phyloP scores from a whole-genome alignment of 2,113 vertebrate species.

The Ctenomys sociabilis region DNA sequence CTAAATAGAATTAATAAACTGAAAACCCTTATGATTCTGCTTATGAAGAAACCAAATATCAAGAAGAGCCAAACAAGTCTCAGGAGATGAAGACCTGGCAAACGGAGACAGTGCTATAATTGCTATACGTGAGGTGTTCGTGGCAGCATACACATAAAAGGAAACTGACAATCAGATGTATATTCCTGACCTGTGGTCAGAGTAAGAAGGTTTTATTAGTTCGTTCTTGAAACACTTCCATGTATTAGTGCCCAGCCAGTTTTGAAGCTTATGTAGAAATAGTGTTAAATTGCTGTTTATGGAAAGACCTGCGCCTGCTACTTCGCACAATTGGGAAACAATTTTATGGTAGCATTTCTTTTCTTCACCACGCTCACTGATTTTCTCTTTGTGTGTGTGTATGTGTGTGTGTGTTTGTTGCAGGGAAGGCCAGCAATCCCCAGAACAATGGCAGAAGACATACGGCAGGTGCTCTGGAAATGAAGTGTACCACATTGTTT shows the following conservation, averaged over 20 bases:
- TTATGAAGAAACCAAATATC: background rate
- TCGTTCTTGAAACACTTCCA: background rate
- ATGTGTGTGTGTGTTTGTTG: constrained; percentile 76
- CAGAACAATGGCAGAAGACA: constrained; percentile 97
- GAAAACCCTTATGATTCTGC: background rate
- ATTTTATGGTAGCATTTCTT: too few relatives aligned
- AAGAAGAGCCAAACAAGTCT: background rate
- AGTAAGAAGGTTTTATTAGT: background rate
- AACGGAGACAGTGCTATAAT: background rate
- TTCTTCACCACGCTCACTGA: constrained; percentile 2
- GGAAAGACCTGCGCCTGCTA: background rate
- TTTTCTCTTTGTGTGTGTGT: constrained; percentile 47
- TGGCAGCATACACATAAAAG: background rate
- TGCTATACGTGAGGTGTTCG: background rate
- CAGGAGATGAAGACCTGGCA: background rate
- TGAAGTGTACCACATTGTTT: constrained; percentile 96
- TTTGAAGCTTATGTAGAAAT: background rate
- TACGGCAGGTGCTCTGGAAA: constrained; percentile 98
- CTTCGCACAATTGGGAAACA: background rate
- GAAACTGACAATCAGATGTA: background rate
- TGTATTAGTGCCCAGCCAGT: background rate
- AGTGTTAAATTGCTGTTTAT: background rate
- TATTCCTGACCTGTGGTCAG: background rate
- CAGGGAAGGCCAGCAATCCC: constrained; percentile 96
- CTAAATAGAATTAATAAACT: background rate